Percentiles rank a stretch among this genome's conserved stretches.
phyloP scores from a whole-genome alignment of 2,113 vertebrate genomes.

The Brachyhypopomus gauderio region DNA sequence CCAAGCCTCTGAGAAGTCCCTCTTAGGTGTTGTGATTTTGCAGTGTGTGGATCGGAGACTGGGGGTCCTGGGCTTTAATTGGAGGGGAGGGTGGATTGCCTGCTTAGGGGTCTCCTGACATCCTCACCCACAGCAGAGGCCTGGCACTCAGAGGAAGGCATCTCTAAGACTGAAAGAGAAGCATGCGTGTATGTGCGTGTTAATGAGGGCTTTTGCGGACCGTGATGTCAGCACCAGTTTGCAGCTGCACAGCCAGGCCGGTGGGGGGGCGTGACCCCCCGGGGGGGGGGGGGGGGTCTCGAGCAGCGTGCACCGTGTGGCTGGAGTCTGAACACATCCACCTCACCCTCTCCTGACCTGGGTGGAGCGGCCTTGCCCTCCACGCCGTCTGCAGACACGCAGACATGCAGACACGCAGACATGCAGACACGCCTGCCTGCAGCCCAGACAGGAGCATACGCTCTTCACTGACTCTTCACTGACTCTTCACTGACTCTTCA shows the following conservation, averaged over 20 bases:
- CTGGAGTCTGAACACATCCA: conserved; percentile 7
- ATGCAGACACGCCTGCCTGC: neutral
- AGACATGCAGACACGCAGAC: neutral
- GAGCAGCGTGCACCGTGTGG: neutral
- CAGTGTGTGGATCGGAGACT: neutral
- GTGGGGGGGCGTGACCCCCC: neutral
- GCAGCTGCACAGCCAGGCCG: no score
- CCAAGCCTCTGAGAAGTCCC: neutral
- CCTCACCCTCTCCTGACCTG: neutral
- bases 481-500: no score
- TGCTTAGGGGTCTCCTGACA: neutral
- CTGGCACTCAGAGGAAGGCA: neutral
- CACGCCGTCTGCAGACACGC: neutral
- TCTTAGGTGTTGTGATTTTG: neutral
- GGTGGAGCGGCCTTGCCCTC: neutral
- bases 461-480: no score
- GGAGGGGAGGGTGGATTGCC: neutral
- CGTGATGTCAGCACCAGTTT: no score
- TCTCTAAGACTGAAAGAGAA: neutral
- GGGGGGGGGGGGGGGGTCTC: neutral
- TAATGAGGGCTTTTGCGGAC: no score
- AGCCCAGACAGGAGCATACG: no score
- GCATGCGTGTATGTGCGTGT: no score
- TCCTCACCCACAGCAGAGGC: neutral
- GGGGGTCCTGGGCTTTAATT: neutral